Percentiles rank a stretch among this genome's conserved stretches.
These are phyloP conservation scores for Galemys pyrenaicus DNA, from an alignment of 2,113 vertebrate species.

Conservation along the genomic window DNA sequence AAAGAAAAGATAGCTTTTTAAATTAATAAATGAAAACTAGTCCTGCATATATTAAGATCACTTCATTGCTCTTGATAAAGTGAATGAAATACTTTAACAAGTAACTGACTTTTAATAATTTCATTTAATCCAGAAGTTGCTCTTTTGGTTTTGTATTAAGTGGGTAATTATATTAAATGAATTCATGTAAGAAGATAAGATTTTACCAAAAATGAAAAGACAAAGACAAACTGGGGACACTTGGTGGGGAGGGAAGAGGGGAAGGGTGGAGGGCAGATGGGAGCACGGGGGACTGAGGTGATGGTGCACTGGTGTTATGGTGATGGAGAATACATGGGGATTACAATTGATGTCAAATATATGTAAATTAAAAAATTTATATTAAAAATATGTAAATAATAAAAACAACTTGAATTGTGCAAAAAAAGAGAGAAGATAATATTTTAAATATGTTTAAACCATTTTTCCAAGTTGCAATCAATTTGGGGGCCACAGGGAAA, in stretches of 20 bases:
- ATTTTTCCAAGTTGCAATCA: not conserved
- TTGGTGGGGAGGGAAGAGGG: no score
- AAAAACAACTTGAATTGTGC: no score
- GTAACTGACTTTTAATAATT: not conserved
- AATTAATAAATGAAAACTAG: constrained; percentile 29
- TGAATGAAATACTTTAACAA: not conserved
- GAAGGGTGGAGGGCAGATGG: no score
- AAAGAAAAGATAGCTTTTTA: constrained; percentile 38
- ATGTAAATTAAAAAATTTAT: no score
- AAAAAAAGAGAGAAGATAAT: not conserved
- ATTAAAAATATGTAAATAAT: no score
- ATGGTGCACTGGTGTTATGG: no score
- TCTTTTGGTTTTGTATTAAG: constrained; percentile 27
- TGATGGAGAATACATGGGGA: no score
- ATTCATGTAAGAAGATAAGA: not conserved
- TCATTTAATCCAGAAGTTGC: constrained; percentile 12
- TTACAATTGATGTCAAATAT: no score
- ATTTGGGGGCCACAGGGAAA: not conserved
- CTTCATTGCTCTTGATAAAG: not conserved
- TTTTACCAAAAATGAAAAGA: no score
- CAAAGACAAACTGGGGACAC: no score
- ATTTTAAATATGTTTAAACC: constrained; percentile 27
- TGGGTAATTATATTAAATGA: not conserved
- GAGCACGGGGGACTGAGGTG: no score
- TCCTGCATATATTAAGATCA: not conserved